Percentiles rank a stretch among this genome's conserved stretches.
These are phyloP conservation scores for Drosophila leontia DNA, from an alignment of 1,140 invertebrate genomes.

Conservation along the genomic window DNA sequence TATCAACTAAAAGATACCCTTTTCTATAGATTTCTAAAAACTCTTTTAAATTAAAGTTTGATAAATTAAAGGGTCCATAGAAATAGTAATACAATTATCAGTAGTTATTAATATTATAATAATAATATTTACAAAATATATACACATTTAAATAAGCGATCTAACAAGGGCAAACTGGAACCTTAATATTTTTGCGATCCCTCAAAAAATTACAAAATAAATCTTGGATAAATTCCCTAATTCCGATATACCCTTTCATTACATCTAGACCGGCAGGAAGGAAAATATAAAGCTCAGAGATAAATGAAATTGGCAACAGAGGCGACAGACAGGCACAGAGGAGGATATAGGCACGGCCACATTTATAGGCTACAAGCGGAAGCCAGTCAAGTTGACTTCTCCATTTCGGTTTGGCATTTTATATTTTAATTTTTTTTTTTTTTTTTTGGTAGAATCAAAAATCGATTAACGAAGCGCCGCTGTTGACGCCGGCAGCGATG, in stretches of 20 bases:
- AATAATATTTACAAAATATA: neutral
- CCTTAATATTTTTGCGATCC: neutral
- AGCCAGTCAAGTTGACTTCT: slow-evolving; percentile 62
- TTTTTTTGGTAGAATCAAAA: slow-evolving; percentile 61
- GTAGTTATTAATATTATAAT: too few relatives aligned
- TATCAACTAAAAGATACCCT: neutral
- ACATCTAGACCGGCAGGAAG: slow-evolving; percentile 30
- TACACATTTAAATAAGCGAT: too few relatives aligned
- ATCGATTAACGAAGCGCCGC: slow-evolving; percentile 76
- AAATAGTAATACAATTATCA: neutral
- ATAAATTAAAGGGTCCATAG: neutral
- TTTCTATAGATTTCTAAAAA: neutral
- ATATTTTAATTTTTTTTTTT: slow-evolving; percentile 37
- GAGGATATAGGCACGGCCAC: slow-evolving; percentile 34
- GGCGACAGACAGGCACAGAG: slow-evolving; percentile 39
- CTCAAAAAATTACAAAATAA: neutral
- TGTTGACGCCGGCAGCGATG: slow-evolving; percentile 40
- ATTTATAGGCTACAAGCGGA: slow-evolving; percentile 26
- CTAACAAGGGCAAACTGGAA: neutral
- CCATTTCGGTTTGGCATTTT: slow-evolving; percentile 25
- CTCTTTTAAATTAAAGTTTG: neutral
- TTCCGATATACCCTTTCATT: slow-evolving; percentile 14
- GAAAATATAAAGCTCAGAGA: slow-evolving; percentile 71
- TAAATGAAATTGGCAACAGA: slow-evolving; percentile 80
- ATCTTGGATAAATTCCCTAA: neutral